Percentiles rank a stretch among this genome's conserved stretches.
These are phyloP conservation scores for Toxotes chatareus DNA, from an alignment of 2,113 vertebrate species.

Conservation along the genomic window DNA sequence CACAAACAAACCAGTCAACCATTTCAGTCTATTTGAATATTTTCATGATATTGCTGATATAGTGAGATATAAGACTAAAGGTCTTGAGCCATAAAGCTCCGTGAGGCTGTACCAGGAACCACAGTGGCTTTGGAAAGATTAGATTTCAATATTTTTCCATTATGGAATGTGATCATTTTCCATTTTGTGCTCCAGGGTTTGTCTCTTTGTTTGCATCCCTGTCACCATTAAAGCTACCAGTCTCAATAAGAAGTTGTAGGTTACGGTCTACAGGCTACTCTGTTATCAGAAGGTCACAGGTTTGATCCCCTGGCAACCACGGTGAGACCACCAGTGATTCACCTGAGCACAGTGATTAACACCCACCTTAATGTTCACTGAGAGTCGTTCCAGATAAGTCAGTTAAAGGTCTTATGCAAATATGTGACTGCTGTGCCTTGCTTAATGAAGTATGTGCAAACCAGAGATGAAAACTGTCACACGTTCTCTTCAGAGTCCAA, in stretches of 20 bases:
- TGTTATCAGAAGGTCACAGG: conserved; percentile 21
- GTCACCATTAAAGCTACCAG: not conserved
- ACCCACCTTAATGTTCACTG: not conserved
- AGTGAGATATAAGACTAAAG: not conserved
- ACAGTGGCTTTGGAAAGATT: too few species aligned
- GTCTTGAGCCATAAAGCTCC: not conserved
- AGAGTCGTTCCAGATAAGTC: not conserved
- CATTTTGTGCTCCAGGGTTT: not conserved
- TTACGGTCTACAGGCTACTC: too few species aligned
- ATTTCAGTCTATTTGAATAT: not conserved
- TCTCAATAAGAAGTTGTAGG: not conserved
- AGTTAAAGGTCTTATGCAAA: conserved; percentile 27
- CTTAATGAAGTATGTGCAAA: conserved; percentile 7
- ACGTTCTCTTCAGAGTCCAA: not conserved
- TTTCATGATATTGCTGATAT: not conserved
- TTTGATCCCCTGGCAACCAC: conserved; percentile 14
- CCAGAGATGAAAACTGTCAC: not conserved
- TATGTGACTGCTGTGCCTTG: not conserved
- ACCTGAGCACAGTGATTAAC: not conserved
- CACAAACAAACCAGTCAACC: not conserved
- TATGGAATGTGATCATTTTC: not conserved
- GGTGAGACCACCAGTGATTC: not conserved
- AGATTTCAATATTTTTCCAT: not conserved
- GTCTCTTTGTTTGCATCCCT: not conserved
- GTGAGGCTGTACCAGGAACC: too few species aligned